These are phyloP conservation scores for Cosmia pyralina DNA, from an alignment of 2,888 invertebrate genomes.

Conservation along the genomic window DNA sequence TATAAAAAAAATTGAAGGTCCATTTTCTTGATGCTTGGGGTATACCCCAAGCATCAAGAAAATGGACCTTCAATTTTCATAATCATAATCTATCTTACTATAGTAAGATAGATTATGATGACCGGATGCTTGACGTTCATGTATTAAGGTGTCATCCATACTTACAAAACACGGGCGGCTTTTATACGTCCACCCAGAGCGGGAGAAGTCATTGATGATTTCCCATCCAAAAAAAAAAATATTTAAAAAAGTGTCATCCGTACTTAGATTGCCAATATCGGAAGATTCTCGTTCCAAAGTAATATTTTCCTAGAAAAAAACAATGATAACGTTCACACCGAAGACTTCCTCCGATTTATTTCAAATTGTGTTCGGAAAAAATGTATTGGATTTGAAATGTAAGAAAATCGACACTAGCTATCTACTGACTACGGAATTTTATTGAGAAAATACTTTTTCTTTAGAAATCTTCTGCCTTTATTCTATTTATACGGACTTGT, in stretches of 20 bases:
- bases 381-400: conserved; percentile 27
- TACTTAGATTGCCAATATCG: not conserved
- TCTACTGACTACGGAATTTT: conserved; percentile 14
- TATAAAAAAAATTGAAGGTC: conserved; percentile 29
- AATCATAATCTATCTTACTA: too few species aligned
- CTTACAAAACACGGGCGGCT: too few species aligned
- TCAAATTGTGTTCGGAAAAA: conserved; percentile 40
- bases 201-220: too few species aligned
- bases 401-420: conserved; percentile 18
- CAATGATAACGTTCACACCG: conserved; percentile 12
- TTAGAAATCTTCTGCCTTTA: conserved; percentile 4
- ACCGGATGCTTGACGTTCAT: conserved; percentile 29
- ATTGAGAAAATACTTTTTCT: conserved; percentile 28
- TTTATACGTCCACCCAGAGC: too few species aligned
- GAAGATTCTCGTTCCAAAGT: conserved; percentile 10
- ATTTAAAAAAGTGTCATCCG: too few species aligned
- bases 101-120: conserved; percentile 50
- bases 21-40: conserved; percentile 30
- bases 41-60: too few species aligned
- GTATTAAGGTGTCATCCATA: conserved; percentile 14
- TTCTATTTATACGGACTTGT: not conserved
- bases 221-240: too few species aligned
- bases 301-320: conserved; percentile 15
- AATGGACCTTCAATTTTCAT: too few species aligned
- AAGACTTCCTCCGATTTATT: conserved; percentile 42